Conservation (phyloP, 2,113 vertebrate species). For the Dromaius novaehollandiae region DNA sequence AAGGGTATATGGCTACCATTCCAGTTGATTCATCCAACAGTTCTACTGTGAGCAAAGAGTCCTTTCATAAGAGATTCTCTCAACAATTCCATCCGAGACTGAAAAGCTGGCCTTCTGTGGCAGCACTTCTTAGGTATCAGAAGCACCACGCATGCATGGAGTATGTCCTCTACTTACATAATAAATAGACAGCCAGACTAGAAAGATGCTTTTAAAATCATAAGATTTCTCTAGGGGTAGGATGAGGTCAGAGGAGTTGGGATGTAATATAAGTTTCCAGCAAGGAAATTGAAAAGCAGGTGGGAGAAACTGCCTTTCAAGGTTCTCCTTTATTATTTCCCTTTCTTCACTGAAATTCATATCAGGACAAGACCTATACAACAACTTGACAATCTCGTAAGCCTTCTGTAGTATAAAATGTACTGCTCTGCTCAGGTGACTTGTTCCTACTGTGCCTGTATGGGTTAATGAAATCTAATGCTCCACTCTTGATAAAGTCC, state of each 20-base stretch:
- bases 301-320: conserved; percentile 54
- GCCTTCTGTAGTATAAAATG: neutral
- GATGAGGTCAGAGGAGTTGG: conserved; percentile 31
- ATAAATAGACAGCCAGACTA: conserved; percentile 16
- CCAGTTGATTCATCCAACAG: neutral
- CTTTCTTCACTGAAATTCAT: conserved; percentile 54
- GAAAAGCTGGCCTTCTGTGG: neutral
- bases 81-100: neutral
- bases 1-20: neutral
- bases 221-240: conserved; percentile 15
- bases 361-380: conserved; percentile 26
- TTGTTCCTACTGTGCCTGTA: neutral
- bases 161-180: conserved; percentile 11
- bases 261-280: conserved; percentile 32
- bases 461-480: conserved; percentile 57
- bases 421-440: conserved; percentile 17
- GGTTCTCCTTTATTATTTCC: conserved; percentile 43
- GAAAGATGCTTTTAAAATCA: conserved; percentile 14
- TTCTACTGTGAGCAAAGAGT: neutral
- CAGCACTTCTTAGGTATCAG: neutral
- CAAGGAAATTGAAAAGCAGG: conserved; percentile 49
- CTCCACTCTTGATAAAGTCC: conserved; percentile 34
- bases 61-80: neutral
- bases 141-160: neutral
- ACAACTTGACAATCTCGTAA: neutral